phyloP scores from a whole-genome alignment of 2,797 vertebrate species.

The Schizothorax lantsangensis region DNA sequence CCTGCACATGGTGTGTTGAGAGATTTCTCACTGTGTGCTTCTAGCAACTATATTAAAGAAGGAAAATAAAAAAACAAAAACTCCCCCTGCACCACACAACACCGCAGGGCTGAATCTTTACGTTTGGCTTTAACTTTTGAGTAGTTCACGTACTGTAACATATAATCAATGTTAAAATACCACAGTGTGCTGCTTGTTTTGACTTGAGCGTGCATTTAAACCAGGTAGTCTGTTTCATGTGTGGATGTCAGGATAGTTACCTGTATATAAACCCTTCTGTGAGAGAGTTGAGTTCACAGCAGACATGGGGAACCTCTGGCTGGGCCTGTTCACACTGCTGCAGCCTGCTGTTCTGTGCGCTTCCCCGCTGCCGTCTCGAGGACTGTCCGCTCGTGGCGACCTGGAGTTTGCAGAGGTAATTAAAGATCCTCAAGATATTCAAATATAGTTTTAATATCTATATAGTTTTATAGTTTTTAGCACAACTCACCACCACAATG shows the following conservation, averaged over 20 bases:
- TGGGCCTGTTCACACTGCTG: constrained; percentile 60
- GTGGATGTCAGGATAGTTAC: neutral
- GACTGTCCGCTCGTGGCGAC: constrained; percentile 55
- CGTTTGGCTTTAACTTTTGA: neutral
- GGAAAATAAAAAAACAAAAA: neutral
- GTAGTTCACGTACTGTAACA: neutral
- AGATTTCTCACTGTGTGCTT: neutral
- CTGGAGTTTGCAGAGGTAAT: constrained; percentile 72
- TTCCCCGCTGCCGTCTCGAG: constrained; percentile 50
- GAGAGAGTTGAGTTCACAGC: constrained; percentile 1
- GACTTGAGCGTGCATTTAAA: constrained; percentile 66
- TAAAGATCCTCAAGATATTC: neutral
- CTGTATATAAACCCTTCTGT: constrained; percentile 5
- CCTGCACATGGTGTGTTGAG: neutral
- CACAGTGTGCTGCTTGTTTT: constrained; percentile 63
- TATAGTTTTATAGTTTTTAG: too few relatives aligned
- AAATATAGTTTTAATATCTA: neutral
- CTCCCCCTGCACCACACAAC: neutral
- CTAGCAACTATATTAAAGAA: neutral
- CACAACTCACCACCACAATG: neutral
- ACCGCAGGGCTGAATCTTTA: neutral
- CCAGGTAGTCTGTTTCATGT: constrained; percentile 51
- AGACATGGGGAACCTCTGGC: constrained; percentile 64
- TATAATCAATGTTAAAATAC: constrained; percentile 21
- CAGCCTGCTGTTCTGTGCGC: constrained; percentile 28